Evolutionary conservation across 2,113 vertebrate species (phyloP), one percentile per base, ranked within the genome.

Genomic region (Mustelus asterias): DNA sequence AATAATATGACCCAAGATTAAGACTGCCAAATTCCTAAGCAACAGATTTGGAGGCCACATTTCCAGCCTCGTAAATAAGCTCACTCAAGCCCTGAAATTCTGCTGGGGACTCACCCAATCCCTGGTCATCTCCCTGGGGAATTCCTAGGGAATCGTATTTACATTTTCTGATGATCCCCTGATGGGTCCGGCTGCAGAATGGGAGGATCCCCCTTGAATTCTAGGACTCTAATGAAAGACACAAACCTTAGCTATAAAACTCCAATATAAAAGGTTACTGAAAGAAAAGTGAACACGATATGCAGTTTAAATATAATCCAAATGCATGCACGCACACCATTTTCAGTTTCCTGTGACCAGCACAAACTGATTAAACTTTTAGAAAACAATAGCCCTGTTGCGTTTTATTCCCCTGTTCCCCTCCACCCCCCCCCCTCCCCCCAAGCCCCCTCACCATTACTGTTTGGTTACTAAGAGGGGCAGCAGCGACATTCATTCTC

Each of bases 321-420:
- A 63, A 44, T 65, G 18, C 92, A 20, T 60, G 3, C 58, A 44
- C 92, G 9, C n/a, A 65, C 92, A 22, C 63, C 2, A 41, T 95
- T 93, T 44, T 67, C 65, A 41, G 65, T 95, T 96, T 96, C 96
- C 96, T 96, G 97, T 97, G 96, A 97, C 97, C 96, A 96, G 96
- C 97, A 97, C 96, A 96, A 97, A 97, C 96, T 96, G 96, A 93
- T 97, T 97, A 97, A 96, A 96, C 96, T 96, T 96, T 96, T 96
- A 96, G 60, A 14, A 90, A 63, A 6, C 95, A 97, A 96, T 96
- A 96, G 89, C 95, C 89, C 95, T 96, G 78, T 33, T 18, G 13
- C 13, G 29, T 92, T 8, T 92, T 22, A 63, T 13, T 13, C 60
- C 8, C 60, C 60, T 11, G 13, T 13, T 13, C 60, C 60, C 60